Evolutionary conservation across 1,140 invertebrate genomes (phyloP).

Genomic region (Diachasma alloeum): DNA sequence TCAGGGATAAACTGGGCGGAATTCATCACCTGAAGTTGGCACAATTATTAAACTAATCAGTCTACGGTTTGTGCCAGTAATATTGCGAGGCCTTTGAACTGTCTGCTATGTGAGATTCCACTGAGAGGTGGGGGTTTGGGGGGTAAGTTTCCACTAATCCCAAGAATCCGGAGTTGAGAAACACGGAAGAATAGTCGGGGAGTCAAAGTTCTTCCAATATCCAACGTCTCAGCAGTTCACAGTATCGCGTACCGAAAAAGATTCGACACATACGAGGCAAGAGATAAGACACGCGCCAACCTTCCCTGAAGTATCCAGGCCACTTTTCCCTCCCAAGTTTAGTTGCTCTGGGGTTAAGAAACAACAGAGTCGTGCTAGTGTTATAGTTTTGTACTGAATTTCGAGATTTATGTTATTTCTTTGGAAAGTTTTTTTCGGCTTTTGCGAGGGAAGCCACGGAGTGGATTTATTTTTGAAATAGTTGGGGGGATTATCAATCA

Average conservation of each 20-base stretch:
- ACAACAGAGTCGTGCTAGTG: not conserved
- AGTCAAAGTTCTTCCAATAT: not conserved
- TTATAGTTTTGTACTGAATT: conserved; percentile 2
- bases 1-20: not conserved
- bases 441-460: not conserved
- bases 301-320: not conserved
- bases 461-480: not conserved
- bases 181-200: not conserved
- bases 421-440: not conserved
- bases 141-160: not conserved
- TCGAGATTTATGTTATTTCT: not conserved
- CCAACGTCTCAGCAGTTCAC: not conserved
- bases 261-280: not conserved
- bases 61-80: not conserved
- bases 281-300: not conserved
- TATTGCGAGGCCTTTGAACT: not conserved
- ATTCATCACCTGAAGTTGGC: not conserved
- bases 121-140: not conserved
- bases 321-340: not conserved
- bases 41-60: not conserved
- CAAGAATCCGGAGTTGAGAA: not conserved
- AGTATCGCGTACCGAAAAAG: not conserved
- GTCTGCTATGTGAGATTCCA: not conserved
- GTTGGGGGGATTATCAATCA: not conserved
- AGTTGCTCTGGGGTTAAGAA: not conserved